Evolutionary conservation across 1,140 invertebrate species (phyloP), one percentile per base, ranked within the genome.

Genomic region (Homalodisca vitripennis): DNA sequence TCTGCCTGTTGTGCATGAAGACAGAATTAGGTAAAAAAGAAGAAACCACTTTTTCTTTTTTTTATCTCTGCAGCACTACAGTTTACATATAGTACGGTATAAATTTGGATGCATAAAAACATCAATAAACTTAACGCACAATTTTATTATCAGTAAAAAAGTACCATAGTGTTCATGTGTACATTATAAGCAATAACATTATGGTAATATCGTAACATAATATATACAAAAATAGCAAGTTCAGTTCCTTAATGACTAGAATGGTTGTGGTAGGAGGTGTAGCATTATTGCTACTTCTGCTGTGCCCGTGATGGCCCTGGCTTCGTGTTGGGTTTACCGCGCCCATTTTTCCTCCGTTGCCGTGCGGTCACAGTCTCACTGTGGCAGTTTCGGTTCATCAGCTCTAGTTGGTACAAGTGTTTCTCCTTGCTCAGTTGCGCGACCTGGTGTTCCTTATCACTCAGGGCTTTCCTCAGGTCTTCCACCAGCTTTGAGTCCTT

Each of bases 401-500:
- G 63, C 66, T 75, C 72, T 14, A 69, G 57, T 32, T 69, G 68
- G 68, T 69, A 69, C n/a, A 69, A 31, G 46, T 69, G 68, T 74
- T 82, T 82, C 70, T 82, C 80, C 75, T 85, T 84, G 20, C 83
- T 85, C 10, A 86, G 76, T 26, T 80, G 77, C 20, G 80, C 80
- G 13, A 85, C 71, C 72, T 85, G 84, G 65, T 82, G 80, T 72
- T 85, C 84, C 73, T 84, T 83, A 53, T 84, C 82, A 10, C 83
- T 82, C 64, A 84, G 81, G 6, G 82, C 79, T 69, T 80, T 79
- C 41, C 80, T 78, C 31, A 86, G 70, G 67, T 85, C 84, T 22
- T 80, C 78, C 30, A 85, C 84, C 67, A 82, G 77, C 47, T 82
- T 79, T 17, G 84, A 66, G 71, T 85, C 84, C 74, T 84, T 83